These are phyloP conservation scores for Clarias magur DNA, from an alignment of 2,113 vertebrate species.

Conservation along the genomic window DNA sequence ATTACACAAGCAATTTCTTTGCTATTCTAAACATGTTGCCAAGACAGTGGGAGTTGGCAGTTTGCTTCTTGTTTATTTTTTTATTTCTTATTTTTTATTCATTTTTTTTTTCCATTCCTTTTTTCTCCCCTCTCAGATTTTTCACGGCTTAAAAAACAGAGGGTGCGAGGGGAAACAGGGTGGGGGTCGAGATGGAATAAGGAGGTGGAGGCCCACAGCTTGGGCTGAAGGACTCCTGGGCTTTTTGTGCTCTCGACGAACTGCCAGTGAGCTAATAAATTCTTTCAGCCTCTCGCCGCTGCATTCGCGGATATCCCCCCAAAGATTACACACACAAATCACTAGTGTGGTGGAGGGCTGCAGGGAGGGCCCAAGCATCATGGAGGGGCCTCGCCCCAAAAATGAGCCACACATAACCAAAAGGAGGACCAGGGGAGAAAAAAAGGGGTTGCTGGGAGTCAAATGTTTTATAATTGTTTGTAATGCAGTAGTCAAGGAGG, in stretches of 20 bases:
- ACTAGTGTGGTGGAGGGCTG: slow-evolving; percentile 83
- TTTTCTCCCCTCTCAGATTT: slow-evolving; percentile 60
- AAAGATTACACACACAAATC: slow-evolving; percentile 95
- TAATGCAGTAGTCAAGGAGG: slow-evolving; percentile 81
- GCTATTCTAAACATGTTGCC: slow-evolving; percentile 98
- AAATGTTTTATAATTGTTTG: slow-evolving; percentile 93
- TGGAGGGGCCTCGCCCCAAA: slow-evolving; percentile 78
- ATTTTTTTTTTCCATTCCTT: slow-evolving; percentile 57
- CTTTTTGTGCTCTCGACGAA: slow-evolving; percentile 89
- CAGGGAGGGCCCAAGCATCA: slow-evolving; percentile 77
- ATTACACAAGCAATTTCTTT: slow-evolving; percentile 98
- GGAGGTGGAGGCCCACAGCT: slow-evolving; percentile 12
- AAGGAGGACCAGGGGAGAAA: slow-evolving; percentile 51
- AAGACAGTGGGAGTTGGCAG: slow-evolving; percentile 96
- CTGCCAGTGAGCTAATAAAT: slow-evolving; percentile 95
- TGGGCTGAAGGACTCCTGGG: slow-evolving; percentile 83
- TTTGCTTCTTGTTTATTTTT: slow-evolving; percentile 81
- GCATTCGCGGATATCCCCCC: slow-evolving; percentile 84
- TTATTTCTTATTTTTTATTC: too few species aligned
- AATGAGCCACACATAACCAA: slow-evolving; percentile 80
- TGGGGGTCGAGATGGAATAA: slow-evolving; percentile 6
- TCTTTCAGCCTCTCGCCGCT: slow-evolving; percentile 85
- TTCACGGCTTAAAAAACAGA: slow-evolving; percentile 77
- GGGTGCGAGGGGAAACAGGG: slow-evolving; percentile 44
- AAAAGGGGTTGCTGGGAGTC: slow-evolving; percentile 75